A percentile compares a stretch with the other conserved stretches of the same genome.
Conservation (phyloP, 2,113 vertebrate species). For the Melanotaenia duboulayi region DNA sequence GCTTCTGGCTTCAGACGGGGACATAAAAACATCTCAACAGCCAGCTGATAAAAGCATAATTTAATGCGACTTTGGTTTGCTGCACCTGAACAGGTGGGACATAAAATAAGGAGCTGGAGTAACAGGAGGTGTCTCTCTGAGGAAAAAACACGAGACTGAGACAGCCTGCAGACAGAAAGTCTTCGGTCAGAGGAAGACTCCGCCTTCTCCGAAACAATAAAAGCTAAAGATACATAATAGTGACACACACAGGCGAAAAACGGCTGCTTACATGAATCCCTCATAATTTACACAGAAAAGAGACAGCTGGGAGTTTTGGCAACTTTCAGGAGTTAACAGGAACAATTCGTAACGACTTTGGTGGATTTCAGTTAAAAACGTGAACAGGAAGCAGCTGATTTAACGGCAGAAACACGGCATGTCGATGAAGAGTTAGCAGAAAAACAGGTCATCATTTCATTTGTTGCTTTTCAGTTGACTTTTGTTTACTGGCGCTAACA, state of each 20-base stretch:
- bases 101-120: neutral
- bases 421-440: too few species aligned
- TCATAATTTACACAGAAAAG: neutral
- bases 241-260: conserved; percentile 1
- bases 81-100: conserved; percentile 4
- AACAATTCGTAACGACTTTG: too few species aligned
- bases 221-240: too few species aligned
- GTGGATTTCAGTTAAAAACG: too few species aligned
- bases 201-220: too few species aligned
- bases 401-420: too few species aligned
- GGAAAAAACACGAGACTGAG: neutral
- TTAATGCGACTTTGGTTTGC: neutral
- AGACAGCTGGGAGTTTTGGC: neutral
- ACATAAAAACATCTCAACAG: too few species aligned
- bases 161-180: neutral
- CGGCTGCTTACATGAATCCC: too few species aligned
- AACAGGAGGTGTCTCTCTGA: neutral
- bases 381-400: too few species aligned
- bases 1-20: too few species aligned
- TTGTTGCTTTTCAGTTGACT: neutral
- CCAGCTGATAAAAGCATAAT: too few species aligned
- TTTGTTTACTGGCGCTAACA: neutral
- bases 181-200: too few species aligned
- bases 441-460: neutral
- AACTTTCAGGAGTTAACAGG: neutral